Evolutionary conservation across 2,888 invertebrate species (phyloP), one percentile per base, ranked within the genome.

Genomic region (Orchesellides sinensis): DNA sequence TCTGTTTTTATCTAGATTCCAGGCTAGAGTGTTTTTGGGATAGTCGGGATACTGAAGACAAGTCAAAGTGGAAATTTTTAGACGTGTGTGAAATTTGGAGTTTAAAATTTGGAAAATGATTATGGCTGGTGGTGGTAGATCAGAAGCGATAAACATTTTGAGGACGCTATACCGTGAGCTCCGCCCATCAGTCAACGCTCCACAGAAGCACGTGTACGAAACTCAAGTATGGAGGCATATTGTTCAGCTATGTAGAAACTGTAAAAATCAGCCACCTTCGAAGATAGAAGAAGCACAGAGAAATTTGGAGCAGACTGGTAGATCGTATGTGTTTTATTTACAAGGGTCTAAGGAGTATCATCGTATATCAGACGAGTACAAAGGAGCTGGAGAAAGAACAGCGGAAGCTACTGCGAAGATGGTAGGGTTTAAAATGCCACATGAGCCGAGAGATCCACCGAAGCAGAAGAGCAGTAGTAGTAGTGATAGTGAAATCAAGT

Each of bases 401-500:
- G 90, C 95, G 0, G 92, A 92, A 88, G 94, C 96, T 83, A 95
- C 96, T 0, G 97, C 97, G 6, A 92, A 92, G 83, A 91, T 96
- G 90, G 95, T 97, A 69, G 97, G 97, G 14, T 96, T 97, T 88
- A 94, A 94, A 90, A 90, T 97, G 85, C 96, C 96, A 0, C 94
- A 95, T 90, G 95, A 95, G 89, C 94, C 94, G 0, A 94, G 94
- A 88, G 66, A 68, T 29, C 63, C 63, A 4, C 25, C 61, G 0
- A 65, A 45, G 10, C 40, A 59, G 27, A 27, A 65, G 32, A 45
- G 19, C 14, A 63, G 17, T 5, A 14, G 12, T 14, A 47, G 47
- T 10, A 63, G 17, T 5, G 19, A n/a, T 14, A 47, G 47, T 29
- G 23, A 17, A 19, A 10, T n/a, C 49, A 56, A 45, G 12, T 23